Conservation (phyloP, 2,888 invertebrate genomes). For the Entomobrya multifasciata region DNA sequence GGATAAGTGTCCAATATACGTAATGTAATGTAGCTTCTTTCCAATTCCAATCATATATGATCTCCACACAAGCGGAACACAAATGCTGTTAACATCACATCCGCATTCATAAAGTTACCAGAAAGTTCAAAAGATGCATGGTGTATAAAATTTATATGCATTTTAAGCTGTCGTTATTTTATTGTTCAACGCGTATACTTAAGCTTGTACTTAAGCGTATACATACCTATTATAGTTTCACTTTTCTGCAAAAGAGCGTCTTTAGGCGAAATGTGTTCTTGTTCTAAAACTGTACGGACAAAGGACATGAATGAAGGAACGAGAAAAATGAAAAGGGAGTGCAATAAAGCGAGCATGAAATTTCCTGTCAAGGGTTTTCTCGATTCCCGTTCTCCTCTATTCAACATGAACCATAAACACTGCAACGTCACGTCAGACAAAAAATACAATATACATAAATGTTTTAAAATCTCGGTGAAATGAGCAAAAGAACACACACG, state of each 20-base stretch:
- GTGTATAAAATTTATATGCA: too few relatives aligned
- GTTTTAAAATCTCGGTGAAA: background rate
- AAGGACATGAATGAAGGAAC: slow-evolving; percentile 24
- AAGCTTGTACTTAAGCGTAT: too few relatives aligned
- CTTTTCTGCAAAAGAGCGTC: slow-evolving; percentile 31
- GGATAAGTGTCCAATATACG: too few relatives aligned
- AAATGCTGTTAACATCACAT: too few relatives aligned
- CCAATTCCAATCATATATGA: too few relatives aligned
- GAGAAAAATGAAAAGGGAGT: slow-evolving; percentile 48
- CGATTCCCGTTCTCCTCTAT: slow-evolving; percentile 54
- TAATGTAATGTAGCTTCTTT: too few relatives aligned
- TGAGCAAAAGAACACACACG: background rate
- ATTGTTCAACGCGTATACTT: too few relatives aligned
- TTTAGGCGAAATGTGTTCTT: slow-evolving; percentile 35
- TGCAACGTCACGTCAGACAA: slow-evolving; percentile 62
- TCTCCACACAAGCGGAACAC: too few relatives aligned
- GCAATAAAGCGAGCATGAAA: slow-evolving; percentile 74
- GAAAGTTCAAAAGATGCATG: too few relatives aligned
- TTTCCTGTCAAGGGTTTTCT: slow-evolving; percentile 73
- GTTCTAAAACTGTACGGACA: background rate
- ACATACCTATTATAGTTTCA: slow-evolving; percentile 53
- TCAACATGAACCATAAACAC: slow-evolving; percentile 62
- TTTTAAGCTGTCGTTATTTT: too few relatives aligned
- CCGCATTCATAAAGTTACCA: too few relatives aligned
- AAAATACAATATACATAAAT: background rate